Evolutionary conservation across 1,140 invertebrate genomes (phyloP).

Genomic region (Apis dorsata): DNA sequence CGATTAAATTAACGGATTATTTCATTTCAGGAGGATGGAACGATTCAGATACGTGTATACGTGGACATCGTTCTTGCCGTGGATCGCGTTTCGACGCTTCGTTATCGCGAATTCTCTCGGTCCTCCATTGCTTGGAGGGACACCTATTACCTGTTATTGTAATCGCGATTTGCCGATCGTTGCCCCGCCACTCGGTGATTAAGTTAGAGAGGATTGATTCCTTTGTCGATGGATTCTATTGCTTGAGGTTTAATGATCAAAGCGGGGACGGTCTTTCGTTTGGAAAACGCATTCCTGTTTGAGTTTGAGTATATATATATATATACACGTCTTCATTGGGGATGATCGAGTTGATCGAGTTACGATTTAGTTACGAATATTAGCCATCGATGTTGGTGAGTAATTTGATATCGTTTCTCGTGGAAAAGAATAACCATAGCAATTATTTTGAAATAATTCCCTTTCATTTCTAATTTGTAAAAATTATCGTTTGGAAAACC

Average conservation of each 20-base stretch:
- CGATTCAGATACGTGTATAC: neutral
- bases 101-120: constrained; percentile 1
- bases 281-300: neutral
- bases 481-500: too few species aligned
- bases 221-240: neutral
- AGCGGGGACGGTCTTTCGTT: neutral
- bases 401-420: too few species aligned
- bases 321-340: too few species aligned
- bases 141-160: constrained; percentile 4
- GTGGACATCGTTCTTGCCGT: constrained; percentile 2
- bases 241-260: too few species aligned
- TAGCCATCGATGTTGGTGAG: too few species aligned
- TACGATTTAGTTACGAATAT: too few species aligned
- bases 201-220: neutral
- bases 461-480: too few species aligned
- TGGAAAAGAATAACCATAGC: too few species aligned
- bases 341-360: too few species aligned
- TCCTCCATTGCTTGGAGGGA: neutral
- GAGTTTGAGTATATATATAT: too few species aligned
- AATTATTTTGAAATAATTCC: too few species aligned
- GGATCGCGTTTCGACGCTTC: constrained; percentile 2
- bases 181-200: neutral
- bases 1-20: constrained; percentile 34
- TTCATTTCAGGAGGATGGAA: constrained; percentile 14
- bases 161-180: neutral